Percentiles rank a stretch among this genome's conserved stretches.
Conservation (phyloP, 2,797 vertebrate species). For the Coregonus sp. region DNA sequence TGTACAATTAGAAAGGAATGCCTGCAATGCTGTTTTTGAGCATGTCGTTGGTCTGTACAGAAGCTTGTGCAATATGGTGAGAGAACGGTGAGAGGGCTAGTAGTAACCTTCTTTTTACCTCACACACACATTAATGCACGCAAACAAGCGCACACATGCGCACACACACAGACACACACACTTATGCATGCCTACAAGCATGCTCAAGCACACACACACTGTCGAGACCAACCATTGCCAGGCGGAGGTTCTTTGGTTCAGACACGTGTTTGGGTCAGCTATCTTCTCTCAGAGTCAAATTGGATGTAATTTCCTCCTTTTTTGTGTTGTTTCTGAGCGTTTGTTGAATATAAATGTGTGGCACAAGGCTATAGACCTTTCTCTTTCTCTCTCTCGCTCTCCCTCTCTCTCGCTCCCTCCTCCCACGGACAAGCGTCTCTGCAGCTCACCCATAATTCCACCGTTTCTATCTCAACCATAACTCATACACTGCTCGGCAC, state of each 20-base stretch:
- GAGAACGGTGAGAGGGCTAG: not conserved
- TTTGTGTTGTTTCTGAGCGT: conserved; percentile 29
- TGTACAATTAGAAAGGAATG: conserved; percentile 83
- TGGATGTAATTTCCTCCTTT: not conserved
- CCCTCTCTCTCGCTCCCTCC: conserved; percentile 31
- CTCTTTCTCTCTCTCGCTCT: conserved; percentile 37
- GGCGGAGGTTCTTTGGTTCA: conserved; percentile 59
- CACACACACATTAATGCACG: conserved; percentile 15
- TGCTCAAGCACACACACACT: conserved; percentile 34
- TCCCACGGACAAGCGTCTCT: conserved; percentile 68
- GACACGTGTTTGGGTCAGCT: conserved; percentile 64
- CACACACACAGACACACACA: not conserved
- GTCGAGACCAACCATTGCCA: conserved; percentile 54
- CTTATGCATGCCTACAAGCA: not conserved
- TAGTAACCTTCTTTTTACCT: not conserved
- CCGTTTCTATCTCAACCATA: conserved; percentile 77
- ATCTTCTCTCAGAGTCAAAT: conserved; percentile 23
- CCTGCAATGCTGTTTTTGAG: conserved; percentile 69
- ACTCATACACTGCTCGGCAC: conserved; percentile 73
- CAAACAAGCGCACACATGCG: not conserved
- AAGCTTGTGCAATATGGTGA: conserved; percentile 9
- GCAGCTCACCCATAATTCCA: conserved; percentile 76
- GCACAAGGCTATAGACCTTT: conserved; percentile 54
- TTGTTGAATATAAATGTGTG: conserved; percentile 63
- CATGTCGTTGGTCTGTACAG: conserved; percentile 2